phyloP scores from a whole-genome alignment of 2,797 vertebrate species.

The Pyrocephalus nanus region DNA sequence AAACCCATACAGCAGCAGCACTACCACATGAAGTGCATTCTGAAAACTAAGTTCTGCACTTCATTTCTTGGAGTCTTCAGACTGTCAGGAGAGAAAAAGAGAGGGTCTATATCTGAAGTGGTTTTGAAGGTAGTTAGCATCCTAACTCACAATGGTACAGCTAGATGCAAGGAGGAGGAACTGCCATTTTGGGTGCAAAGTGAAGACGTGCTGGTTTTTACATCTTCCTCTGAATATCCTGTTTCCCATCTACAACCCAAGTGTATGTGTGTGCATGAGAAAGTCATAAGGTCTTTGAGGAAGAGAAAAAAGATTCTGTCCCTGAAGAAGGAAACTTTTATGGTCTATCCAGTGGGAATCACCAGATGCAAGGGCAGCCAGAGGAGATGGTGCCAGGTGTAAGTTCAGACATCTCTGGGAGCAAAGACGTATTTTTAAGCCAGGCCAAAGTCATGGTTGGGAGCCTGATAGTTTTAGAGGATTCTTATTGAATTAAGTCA shows the following conservation, averaged over 20 bases:
- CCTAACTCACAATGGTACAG: background rate
- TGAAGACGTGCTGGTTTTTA: background rate
- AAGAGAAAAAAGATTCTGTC: background rate
- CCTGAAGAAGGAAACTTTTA: background rate
- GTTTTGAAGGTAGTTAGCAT: background rate
- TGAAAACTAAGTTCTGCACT: background rate
- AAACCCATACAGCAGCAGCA: background rate
- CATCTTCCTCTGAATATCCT: background rate
- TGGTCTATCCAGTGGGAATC: background rate
- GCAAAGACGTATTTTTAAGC: background rate
- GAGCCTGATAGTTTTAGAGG: background rate
- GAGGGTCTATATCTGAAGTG: background rate
- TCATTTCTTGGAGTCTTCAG: background rate
- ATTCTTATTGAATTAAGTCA: background rate
- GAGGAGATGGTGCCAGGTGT: background rate
- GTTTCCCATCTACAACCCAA: background rate
- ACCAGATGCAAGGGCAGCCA: background rate
- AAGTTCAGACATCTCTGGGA: background rate
- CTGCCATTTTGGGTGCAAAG: background rate
- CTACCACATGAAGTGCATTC: fast-evolving
- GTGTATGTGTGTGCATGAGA: background rate
- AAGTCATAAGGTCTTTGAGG: background rate
- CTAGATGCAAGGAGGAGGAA: background rate
- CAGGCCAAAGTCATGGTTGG: background rate
- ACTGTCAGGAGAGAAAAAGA: background rate